A percentile compares a stretch with the other conserved stretches of the same genome.
phyloP scores from a whole-genome alignment of 2,888 invertebrate species.

The Trichacis sp. region DNA sequence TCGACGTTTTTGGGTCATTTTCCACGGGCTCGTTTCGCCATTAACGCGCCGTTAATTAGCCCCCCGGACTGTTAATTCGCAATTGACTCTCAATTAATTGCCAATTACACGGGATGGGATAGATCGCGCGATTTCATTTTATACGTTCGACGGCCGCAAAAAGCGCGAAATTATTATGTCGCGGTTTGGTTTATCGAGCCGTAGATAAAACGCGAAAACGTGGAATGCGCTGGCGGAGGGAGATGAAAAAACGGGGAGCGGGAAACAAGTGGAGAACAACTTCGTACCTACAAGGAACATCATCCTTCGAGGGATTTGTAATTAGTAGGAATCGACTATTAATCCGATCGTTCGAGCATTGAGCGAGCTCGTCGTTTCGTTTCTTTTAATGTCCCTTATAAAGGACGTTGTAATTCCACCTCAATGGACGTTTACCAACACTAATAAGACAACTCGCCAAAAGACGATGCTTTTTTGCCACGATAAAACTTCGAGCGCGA shows the following conservation, averaged over 20 bases:
- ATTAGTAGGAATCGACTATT: constrained; percentile 62
- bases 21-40: too few species aligned
- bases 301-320: constrained; percentile 50
- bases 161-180: too few species aligned
- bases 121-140: too few species aligned
- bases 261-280: constrained; percentile 16
- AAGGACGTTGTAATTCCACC: constrained; percentile 43
- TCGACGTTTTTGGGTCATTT: too few species aligned
- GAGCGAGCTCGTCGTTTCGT: constrained; percentile 48
- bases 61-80: constrained; percentile 31
- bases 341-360: constrained; percentile 51
- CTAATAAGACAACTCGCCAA: neutral
- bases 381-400: constrained; percentile 54
- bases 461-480: too few species aligned
- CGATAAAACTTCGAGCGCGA: too few species aligned
- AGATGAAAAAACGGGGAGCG: too few species aligned
- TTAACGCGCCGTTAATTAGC: constrained; percentile 18
- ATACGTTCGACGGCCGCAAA: too few species aligned
- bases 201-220: too few species aligned
- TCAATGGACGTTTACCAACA: constrained; percentile 25
- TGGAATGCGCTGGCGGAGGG: too few species aligned
- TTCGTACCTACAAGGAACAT: constrained; percentile 35
- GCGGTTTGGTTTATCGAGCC: too few species aligned
- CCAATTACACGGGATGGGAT: constrained; percentile 5
- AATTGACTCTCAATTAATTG: constrained; percentile 37